Evolutionary conservation across 2,888 invertebrate genomes (phyloP).

Genomic region (Stenolophus ochropezus): DNA sequence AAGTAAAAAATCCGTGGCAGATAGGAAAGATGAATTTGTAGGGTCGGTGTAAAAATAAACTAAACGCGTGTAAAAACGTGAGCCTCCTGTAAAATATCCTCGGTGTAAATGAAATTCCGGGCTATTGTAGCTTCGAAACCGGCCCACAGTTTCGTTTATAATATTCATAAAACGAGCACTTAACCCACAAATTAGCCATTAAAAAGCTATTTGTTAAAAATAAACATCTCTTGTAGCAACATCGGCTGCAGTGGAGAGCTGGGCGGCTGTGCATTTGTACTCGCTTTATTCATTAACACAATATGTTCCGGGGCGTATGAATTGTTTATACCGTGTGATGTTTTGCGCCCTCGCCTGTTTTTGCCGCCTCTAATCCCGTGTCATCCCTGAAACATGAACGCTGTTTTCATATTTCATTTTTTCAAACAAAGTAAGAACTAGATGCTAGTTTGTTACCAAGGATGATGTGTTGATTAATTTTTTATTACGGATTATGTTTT

Average conservation of each 20-base stretch:
- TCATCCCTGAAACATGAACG: slow-evolving; percentile 55
- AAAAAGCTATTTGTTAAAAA: slow-evolving; percentile 22
- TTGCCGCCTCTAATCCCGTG: slow-evolving; percentile 38
- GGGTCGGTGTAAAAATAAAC: neutral
- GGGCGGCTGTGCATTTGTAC: slow-evolving; percentile 33
- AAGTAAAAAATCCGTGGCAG: too few relatives aligned
- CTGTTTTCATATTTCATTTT: slow-evolving; percentile 54
- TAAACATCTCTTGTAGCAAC: neutral
- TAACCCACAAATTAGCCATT: slow-evolving; percentile 36
- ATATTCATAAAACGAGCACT: slow-evolving; percentile 41
- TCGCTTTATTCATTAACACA: slow-evolving; percentile 59
- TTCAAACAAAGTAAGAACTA: slow-evolving; percentile 44
- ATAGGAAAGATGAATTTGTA: too few relatives aligned
- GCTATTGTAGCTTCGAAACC: neutral
- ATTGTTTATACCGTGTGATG: slow-evolving; percentile 58
- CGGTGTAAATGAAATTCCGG: neutral
- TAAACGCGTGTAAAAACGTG: neutral
- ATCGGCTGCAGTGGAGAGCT: neutral
- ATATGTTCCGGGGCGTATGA: slow-evolving; percentile 57
- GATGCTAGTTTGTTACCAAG: neutral
- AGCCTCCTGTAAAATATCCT: neutral
- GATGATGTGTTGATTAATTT: slow-evolving; percentile 11
- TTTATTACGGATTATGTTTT: neutral
- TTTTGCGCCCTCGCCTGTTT: slow-evolving; percentile 38
- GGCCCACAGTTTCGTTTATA: neutral